Evolutionary conservation across 2,113 vertebrate genomes (phyloP).

Genomic region (Andinoacara biseriatus): DNA sequence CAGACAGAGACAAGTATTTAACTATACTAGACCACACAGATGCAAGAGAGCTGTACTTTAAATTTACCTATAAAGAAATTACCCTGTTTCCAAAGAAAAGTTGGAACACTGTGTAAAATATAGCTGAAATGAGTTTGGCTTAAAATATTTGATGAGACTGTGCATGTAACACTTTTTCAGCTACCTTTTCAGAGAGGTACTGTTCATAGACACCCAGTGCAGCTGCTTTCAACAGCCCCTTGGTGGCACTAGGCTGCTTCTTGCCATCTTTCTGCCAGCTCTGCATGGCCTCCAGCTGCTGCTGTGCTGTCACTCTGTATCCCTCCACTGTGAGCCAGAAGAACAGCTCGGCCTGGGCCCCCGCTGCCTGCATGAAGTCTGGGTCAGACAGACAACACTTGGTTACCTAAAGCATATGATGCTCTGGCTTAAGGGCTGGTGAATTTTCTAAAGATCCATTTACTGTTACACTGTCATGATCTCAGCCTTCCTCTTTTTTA

Average conservation of each 20-base stretch:
- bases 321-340: conserved; percentile 99
- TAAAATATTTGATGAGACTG: background rate
- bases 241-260: conserved; percentile 92
- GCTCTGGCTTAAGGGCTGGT: background rate
- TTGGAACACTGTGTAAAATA: background rate
- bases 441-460: background rate
- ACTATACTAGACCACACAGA: background rate
- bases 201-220: conserved; percentile 97
- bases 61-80: background rate
- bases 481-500: background rate
- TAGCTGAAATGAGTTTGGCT: background rate
- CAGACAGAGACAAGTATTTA: background rate
- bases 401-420: background rate
- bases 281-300: conserved; percentile 93
- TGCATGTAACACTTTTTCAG: background rate
- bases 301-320: conserved; percentile 96
- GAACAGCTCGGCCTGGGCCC: conserved; percentile 97
- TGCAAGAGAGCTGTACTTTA: background rate
- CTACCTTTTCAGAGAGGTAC: conserved; percentile 93
- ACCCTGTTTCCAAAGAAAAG: background rate
- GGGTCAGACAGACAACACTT: conserved; percentile 8
- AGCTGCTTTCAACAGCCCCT: conserved; percentile 91
- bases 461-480: background rate
- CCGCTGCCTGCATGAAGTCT: conserved; percentile 99
- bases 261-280: conserved; percentile 89